Conservation (phyloP, 2,888 invertebrate species). For the Yponomeuta malinellus region DNA sequence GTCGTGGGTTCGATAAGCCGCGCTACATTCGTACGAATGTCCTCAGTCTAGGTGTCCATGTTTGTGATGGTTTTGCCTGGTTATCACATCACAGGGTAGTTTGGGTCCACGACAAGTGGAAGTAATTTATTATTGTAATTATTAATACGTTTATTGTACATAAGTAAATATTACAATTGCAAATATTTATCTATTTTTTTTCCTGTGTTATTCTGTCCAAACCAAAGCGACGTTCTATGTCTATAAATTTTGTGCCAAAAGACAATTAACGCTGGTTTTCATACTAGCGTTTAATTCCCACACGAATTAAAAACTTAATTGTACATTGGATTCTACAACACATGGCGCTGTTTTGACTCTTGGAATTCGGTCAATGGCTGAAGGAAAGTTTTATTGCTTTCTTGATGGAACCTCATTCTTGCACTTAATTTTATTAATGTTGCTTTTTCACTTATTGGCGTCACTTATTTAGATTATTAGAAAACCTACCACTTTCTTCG, state of each 20-base stretch:
- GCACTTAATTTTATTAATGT: neutral
- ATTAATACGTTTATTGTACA: no score
- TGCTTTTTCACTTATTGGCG: neutral
- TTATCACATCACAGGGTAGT: no score
- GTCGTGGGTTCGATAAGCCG: no score
- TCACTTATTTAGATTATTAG: neutral
- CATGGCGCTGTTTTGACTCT: neutral
- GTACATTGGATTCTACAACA: neutral
- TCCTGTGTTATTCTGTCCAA: neutral
- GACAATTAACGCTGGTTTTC: neutral
- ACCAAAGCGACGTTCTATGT: neutral
- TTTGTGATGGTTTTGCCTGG: no score
- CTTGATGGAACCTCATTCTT: neutral
- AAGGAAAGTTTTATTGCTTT: conserved; percentile 2
- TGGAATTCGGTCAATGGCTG: conserved; percentile 2
- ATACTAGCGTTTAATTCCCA: conserved; percentile 6
- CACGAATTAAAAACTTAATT: conserved; percentile 10
- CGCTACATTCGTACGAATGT: no score
- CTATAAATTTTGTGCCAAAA: neutral
- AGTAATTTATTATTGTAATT: no score
- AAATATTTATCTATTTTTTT: no score
- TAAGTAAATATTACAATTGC: no score
- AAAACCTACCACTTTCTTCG: no score
- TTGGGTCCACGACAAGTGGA: no score
- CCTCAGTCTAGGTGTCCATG: no score